A percentile compares a stretch with the other conserved stretches of the same genome.
These are phyloP conservation scores for Diploptera punctata DNA, from an alignment of 2,888 invertebrate species.

Conservation along the genomic window DNA sequence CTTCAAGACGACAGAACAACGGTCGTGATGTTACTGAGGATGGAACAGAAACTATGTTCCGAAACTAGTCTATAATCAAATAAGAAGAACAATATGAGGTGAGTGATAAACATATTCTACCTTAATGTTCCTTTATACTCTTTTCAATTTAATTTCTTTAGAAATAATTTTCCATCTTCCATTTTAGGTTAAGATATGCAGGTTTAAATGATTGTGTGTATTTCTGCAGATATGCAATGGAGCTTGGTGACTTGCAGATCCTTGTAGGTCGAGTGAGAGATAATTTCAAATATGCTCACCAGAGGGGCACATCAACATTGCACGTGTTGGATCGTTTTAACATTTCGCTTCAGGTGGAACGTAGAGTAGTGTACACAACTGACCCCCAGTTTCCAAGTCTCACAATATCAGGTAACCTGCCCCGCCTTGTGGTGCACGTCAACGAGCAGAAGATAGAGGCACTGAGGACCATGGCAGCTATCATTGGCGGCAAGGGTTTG, in stretches of 20 bases:
- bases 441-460: conserved; percentile 88
- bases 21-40: too few relatives aligned
- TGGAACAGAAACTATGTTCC: too few relatives aligned
- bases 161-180: too few relatives aligned
- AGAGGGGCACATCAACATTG: conserved; percentile 81
- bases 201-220: too few relatives aligned
- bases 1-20: too few relatives aligned
- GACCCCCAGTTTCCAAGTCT: conserved; percentile 89
- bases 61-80: too few relatives aligned
- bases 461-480: conserved; percentile 63
- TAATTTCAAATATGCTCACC: conserved; percentile 88
- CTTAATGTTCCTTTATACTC: too few relatives aligned
- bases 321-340: conserved; percentile 74
- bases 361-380: conserved; percentile 78
- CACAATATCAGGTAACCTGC: conserved; percentile 83
- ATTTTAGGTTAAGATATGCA: too few relatives aligned
- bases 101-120: too few relatives aligned
- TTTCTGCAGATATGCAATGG: conserved; percentile 60
- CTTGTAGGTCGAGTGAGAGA: conserved; percentile 88
- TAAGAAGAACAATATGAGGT: too few relatives aligned
- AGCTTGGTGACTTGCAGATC: conserved; percentile 84
- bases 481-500: conserved; percentile 54
- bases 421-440: conserved; percentile 86
- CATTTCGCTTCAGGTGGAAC: conserved; percentile 71
- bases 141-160: too few relatives aligned